phyloP scores from a whole-genome alignment of 2,113 vertebrate genomes.

The Carettochelys insculpta region DNA sequence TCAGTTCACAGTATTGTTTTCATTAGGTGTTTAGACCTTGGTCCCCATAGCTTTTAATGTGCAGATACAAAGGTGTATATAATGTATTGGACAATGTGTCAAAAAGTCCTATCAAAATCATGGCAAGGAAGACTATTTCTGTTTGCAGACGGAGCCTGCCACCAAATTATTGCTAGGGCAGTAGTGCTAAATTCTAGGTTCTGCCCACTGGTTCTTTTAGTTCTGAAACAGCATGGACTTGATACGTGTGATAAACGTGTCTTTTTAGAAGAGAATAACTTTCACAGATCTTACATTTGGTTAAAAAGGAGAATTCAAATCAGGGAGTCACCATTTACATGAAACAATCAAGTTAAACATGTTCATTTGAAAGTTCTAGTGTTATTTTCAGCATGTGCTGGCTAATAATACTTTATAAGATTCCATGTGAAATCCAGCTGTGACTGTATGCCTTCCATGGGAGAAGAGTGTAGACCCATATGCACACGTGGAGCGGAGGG shows the following conservation, averaged over 20 bases:
- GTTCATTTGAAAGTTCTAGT: neutral
- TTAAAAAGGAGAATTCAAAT: slow-evolving; percentile 52
- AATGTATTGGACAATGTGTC: neutral
- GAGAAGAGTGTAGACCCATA: neutral
- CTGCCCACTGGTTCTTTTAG: neutral
- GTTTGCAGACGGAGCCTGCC: neutral
- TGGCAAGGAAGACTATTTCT: neutral
- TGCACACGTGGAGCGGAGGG: neutral
- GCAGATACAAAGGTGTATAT: neutral
- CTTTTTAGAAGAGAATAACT: slow-evolving; percentile 31
- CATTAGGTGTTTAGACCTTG: neutral
- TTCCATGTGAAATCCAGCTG: neutral
- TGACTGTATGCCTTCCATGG: neutral
- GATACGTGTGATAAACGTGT: neutral
- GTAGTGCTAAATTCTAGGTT: accelerated
- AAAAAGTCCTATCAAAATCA: neutral
- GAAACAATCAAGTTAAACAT: neutral
- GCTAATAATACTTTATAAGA: neutral
- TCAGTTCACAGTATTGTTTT: neutral
- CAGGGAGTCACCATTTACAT: neutral
- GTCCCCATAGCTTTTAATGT: neutral
- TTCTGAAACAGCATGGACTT: neutral
- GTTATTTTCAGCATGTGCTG: neutral
- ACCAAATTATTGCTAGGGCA: neutral
- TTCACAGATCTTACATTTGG: slow-evolving; percentile 56